Base-by-base conservation (phyloP, 2,113 vertebrate genomes). In the Ictalurus punctatus region DNA sequence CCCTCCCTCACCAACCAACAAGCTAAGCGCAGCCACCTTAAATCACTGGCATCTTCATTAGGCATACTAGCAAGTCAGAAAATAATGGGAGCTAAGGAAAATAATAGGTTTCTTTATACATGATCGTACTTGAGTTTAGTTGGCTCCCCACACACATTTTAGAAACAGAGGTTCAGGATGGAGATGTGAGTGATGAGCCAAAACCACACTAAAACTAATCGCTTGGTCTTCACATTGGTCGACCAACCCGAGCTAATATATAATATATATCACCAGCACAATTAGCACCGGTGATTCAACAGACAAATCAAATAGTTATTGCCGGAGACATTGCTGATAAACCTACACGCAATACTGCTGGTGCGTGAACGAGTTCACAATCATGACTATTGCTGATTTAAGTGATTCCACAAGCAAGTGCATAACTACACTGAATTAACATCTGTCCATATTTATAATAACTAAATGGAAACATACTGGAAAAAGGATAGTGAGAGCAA, bases 1-100 rank as follows among this genome's bases (percentile, higher is more conserved):
- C 71, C 88, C 12, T 86, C 90, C 67, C 61, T 67, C 61, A 88
- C 58, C 83, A 76, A 30, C 5, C 61, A 88, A 59, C 34, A 63
- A 73, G 71, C 73, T 81, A 54, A 69, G 61, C 25, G n/a, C 23
- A 80, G 30, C 59, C 34, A 61, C 61, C 74, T 85, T 67, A 65
- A 61, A 80, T 80, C 54, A 89, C 59, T 25, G n/a, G 25, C 79
- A 8, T 30, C 65, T 19, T 21, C 48, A 87, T 56, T 56, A 87
- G n/a, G 25, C 37, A 10, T 84, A 25, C 27, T 16, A 63, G 58
- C 56, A 61, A 69, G 4, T 40, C 10, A n/a, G 37, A 52, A 84
- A 74, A 63, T 61, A n/a, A 71, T 27, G 6, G 6, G 25, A 80
- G 6, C 14, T 0, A 21, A 25, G 34, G 30, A 23, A 58, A 82